Base-by-base conservation (phyloP, 2,797 vertebrate species). In the Podarcis siculus region DNA sequence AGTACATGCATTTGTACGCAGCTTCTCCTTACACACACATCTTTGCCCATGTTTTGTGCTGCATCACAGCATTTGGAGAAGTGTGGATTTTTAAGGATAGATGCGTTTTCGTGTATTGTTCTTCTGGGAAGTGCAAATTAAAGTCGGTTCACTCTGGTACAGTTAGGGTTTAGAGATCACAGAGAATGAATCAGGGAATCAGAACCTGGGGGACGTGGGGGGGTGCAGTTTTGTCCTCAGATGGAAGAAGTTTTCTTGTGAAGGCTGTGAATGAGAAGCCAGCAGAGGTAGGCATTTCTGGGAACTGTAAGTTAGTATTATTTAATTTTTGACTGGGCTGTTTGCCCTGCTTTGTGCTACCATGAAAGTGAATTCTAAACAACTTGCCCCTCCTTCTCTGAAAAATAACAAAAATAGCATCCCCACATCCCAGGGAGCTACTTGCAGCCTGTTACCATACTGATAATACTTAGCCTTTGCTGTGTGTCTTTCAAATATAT, bases 321-420 rank as follows among this genome's bases (percentile, higher is more conserved):
- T 49, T 45, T 76, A 45, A 84, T 89, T 67, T 66, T 92, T 81
- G 39, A 78, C 87, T 90, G 83, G 37, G 87, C 91, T 81, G 77
- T 45, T 91, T 93, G 80, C 23, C 69, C 58, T 45, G 80, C 75
- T 82, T 72, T 49, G 35, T 5, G 6, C n/a, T 37, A 78, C 82
- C 83, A 35, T 13, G 21, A 25, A n/a, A 91, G 79, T 19, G 0
- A 32, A 75, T 13, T 35, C 58, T 75, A 91, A 92, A 90, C 72
- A 73, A 5, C 72, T 93, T 55, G 66, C 42, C 78, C 80, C 69
- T 86, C 85, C 12, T 64, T 32, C 17, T 64, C 89, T 66, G 88
- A 72, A 84, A 25, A 67, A 83, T 75, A 86, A 30, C 49, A 66
- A 27, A 92, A 71, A 72, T 64, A 86, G 87, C 67, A 88, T 5